Evolutionary conservation across 2,797 vertebrate genomes (phyloP).

Genomic region (Orestias chungarensis): DNA sequence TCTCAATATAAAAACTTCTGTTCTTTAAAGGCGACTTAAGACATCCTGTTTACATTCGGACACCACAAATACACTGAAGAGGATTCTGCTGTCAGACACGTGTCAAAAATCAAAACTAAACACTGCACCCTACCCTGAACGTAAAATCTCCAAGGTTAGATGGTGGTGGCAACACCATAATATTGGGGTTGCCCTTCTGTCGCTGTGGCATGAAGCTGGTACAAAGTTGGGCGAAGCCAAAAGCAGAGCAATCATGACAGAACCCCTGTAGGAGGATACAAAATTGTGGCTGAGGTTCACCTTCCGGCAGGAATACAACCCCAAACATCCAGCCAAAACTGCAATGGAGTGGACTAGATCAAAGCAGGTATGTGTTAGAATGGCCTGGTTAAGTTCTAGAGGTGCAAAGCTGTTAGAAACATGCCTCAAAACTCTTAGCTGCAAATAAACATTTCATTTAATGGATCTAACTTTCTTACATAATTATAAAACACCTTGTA

Average conservation of each 20-base stretch:
- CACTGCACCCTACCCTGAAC: not conserved
- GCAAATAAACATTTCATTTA: not conserved
- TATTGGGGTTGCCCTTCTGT: not conserved
- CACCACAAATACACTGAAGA: not conserved
- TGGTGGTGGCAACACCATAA: not conserved
- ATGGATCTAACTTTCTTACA: not conserved
- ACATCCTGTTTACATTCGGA: not conserved
- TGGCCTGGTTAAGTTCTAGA: not conserved
- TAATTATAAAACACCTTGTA: not conserved
- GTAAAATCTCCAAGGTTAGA: not conserved
- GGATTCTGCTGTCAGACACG: not conserved
- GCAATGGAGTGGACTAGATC: not conserved
- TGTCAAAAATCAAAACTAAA: not conserved
- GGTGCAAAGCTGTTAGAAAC: not conserved
- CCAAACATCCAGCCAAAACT: not conserved
- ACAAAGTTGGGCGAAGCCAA: not conserved
- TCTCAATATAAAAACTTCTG: not conserved
- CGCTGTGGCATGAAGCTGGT: not conserved
- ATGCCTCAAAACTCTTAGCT: not conserved
- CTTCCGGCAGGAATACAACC: slow-evolving; percentile 5
- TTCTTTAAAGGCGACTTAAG: not conserved
- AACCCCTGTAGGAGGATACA: not conserved
- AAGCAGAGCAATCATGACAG: not conserved
- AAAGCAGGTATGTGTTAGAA: not conserved
- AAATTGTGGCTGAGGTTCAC: not conserved